These are phyloP conservation scores for Tupaia chinensis DNA, from an alignment of 2,113 vertebrate genomes.

Conservation along the genomic window DNA sequence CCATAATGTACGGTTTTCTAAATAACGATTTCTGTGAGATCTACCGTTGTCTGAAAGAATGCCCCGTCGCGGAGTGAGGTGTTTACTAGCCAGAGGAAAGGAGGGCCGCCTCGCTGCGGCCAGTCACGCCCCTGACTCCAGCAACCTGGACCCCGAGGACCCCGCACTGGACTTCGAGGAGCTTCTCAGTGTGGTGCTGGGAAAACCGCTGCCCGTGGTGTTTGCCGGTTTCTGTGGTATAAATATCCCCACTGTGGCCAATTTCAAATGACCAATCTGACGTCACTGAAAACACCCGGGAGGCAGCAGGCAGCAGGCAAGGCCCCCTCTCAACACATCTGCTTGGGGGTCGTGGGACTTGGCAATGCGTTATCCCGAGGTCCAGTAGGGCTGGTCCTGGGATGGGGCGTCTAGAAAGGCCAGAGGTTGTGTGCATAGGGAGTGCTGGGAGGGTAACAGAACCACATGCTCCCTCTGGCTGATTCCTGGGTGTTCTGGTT, in stretches of 20 bases:
- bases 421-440: neutral
- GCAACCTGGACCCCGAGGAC: too few relatives aligned
- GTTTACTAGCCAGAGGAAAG: neutral
- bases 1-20: neutral
- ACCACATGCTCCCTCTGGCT: neutral
- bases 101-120: too few relatives aligned
- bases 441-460: too few relatives aligned
- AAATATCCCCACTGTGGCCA: rapidly evolving
- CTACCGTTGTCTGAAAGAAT: neutral
- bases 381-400: too few relatives aligned
- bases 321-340: rapidly evolving
- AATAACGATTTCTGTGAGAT: neutral
- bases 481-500: too few relatives aligned
- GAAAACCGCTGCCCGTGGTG: rapidly evolving
- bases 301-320: rapidly evolving
- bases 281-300: too few relatives aligned
- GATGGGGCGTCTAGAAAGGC: neutral
- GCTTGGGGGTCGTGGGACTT: too few relatives aligned
- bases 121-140: neutral
- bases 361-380: too few relatives aligned
- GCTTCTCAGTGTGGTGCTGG: rapidly evolving
- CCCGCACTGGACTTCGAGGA: too few relatives aligned
- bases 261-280: neutral
- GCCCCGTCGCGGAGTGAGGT: too few relatives aligned
- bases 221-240: neutral